These are phyloP conservation scores for Labeo rohita DNA, from an alignment of 2,113 vertebrate genomes.

Conservation along the genomic window DNA sequence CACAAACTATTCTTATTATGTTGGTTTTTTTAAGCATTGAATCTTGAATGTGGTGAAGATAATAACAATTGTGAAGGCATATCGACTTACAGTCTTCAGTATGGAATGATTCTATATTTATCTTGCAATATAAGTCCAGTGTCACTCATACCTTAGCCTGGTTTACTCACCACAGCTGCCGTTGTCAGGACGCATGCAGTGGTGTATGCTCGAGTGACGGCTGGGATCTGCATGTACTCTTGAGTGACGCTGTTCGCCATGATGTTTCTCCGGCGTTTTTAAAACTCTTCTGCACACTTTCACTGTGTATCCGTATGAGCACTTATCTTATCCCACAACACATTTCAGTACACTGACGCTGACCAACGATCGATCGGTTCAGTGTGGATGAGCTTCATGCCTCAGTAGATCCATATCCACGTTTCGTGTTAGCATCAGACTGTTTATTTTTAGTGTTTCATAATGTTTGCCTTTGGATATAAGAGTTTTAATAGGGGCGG, in stretches of 20 bases:
- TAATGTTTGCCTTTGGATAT: neutral
- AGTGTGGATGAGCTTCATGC: neutral
- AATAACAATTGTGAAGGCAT: neutral
- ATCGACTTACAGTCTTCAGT: neutral
- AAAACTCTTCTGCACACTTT: neutral
- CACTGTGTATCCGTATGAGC: neutral
- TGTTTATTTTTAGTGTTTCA: neutral
- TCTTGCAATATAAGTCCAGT: neutral
- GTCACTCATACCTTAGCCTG: neutral
- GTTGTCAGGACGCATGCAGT: constrained; percentile 96
- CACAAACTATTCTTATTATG: neutral
- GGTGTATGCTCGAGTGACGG: constrained; percentile 92
- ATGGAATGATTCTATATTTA: neutral
- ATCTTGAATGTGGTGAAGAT: neutral
- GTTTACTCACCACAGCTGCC: constrained; percentile 89
- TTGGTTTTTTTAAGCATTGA: neutral
- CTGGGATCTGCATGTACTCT: constrained; percentile 93
- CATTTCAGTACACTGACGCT: neutral
- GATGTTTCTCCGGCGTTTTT: neutral
- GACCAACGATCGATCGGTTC: neutral
- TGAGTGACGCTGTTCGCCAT: constrained; percentile 63
- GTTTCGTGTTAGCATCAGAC: neutral
- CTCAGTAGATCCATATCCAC: constrained; percentile 4
- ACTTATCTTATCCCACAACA: neutral
- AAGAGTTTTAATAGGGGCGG: constrained; percentile 5